Conservation (phyloP, 2,888 invertebrate species). For the Argyresthia goedartella region DNA sequence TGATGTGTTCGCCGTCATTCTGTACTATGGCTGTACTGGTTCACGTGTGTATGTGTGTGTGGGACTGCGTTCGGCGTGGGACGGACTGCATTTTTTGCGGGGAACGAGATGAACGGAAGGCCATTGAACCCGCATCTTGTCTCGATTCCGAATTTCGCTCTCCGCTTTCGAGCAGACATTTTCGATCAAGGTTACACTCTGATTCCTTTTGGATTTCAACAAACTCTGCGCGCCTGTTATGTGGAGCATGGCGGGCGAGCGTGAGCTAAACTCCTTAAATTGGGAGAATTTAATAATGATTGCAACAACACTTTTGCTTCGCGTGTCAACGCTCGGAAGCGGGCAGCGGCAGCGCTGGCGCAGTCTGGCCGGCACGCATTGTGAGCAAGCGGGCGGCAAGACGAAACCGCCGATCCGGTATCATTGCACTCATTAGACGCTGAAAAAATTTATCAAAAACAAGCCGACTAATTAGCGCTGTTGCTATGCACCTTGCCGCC, state of each 20-base stretch:
- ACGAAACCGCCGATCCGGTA: slow-evolving; percentile 34
- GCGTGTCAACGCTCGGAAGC: slow-evolving; percentile 23
- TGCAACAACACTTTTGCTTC: slow-evolving; percentile 15
- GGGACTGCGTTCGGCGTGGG: slow-evolving; percentile 59
- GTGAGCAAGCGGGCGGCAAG: slow-evolving; percentile 27
- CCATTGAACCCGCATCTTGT: slow-evolving; percentile 52
- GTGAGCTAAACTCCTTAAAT: background rate
- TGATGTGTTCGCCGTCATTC: slow-evolving; percentile 23
- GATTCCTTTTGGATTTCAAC: background rate
- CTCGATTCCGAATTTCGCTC: slow-evolving; percentile 51
- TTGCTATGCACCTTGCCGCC: slow-evolving; percentile 33
- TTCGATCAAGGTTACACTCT: slow-evolving; percentile 4
- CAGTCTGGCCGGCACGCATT: slow-evolving; percentile 32
- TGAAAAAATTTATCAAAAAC: slow-evolving; percentile 37
- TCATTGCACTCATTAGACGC: slow-evolving; percentile 34
- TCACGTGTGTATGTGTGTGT: slow-evolving; percentile 26
- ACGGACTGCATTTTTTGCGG: slow-evolving; percentile 67
- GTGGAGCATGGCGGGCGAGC: no score
- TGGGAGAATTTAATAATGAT: slow-evolving; percentile 14
- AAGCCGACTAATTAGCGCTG: slow-evolving; percentile 33
- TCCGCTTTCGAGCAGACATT: background rate
- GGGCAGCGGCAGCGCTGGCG: slow-evolving; percentile 16
- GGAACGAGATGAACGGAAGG: slow-evolving; percentile 55
- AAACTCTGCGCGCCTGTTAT: no score
- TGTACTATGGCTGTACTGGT: background rate